phyloP scores from a whole-genome alignment of 1,140 invertebrate species.

The Drosophila eugracilis region DNA sequence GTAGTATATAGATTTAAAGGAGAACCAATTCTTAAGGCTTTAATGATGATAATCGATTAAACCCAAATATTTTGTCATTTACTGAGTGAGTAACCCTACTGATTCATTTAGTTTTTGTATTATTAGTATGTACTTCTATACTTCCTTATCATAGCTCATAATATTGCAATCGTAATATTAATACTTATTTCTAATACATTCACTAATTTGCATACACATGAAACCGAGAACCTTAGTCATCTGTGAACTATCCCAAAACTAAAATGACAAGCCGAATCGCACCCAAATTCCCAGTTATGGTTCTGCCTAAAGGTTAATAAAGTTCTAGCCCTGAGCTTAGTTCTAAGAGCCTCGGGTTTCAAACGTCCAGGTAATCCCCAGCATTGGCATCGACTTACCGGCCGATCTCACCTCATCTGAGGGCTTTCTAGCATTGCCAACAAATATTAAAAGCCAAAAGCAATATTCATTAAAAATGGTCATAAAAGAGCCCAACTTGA shows the following conservation, averaged over 20 bases:
- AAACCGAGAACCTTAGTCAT: no score
- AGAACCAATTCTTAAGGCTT: no score
- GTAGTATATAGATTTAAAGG: neutral
- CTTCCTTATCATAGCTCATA: no score
- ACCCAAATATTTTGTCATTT: no score
- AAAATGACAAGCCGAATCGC: conserved; percentile 12
- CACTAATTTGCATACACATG: no score
- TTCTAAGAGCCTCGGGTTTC: conserved; percentile 2
- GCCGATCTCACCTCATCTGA: neutral
- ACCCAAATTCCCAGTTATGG: neutral
- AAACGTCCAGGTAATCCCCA: conserved; percentile 6
- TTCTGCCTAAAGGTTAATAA: conserved; percentile 11
- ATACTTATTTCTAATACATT: no score
- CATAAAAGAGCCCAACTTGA: conserved; percentile 65
- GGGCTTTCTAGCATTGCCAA: conserved; percentile 13
- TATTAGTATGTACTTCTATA: no score
- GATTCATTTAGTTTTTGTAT: no score
- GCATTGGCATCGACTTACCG: conserved; percentile 10
- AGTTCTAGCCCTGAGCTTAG: conserved; percentile 18
- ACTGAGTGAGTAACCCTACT: no score
- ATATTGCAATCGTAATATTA: no score
- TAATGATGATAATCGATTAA: no score
- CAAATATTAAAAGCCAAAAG: conserved; percentile 75
- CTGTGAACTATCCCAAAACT: neutral
- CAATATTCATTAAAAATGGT: conserved; percentile 76